Evolutionary conservation across 30 jellyfish, hydroid and myxozoan species (phyloP).

Genomic region (Hydra vulgaris): DNA sequence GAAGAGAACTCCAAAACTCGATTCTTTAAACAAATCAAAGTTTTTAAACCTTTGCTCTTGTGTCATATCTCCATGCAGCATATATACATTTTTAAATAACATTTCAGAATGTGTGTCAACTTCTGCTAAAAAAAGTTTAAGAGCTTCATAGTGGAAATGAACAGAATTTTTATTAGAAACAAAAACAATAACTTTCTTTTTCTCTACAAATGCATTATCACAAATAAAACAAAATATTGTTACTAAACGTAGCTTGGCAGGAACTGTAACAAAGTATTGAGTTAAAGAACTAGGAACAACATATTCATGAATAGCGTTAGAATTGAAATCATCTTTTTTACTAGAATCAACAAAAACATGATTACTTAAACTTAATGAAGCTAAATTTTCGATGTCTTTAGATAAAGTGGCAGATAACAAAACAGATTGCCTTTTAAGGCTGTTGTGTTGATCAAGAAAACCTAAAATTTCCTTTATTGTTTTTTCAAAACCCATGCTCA

Average conservation of each 20-base stretch:
- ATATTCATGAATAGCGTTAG: background rate
- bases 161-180: conserved; percentile 58
- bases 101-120: conserved; percentile 2
- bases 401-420: conserved; percentile 84
- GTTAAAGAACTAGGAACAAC: conserved; percentile 46
- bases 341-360: conserved; percentile 46
- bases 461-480: conserved; percentile 38
- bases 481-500: conserved; percentile 83
- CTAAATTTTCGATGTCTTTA: conserved; percentile 46
- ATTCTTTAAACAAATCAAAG: conserved; percentile 33
- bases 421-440: conserved; percentile 39
- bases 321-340: background rate
- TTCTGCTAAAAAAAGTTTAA: conserved; percentile 18
- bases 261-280: conserved; percentile 67
- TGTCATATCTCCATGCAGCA: conserved; percentile 79
- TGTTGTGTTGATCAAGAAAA: conserved; percentile 23
- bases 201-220: conserved; percentile 1
- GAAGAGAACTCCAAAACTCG: conserved; percentile 48
- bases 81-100: conserved; percentile 28
- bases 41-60: conserved; percentile 49
- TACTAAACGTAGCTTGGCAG: conserved; percentile 81
- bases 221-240: conserved; percentile 29
- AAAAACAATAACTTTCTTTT: conserved; percentile 63
- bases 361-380: conserved; percentile 45
- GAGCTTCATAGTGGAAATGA: conserved; percentile 31